A percentile compares a stretch with the other conserved stretches of the same genome.
Conservation (phyloP, 2,113 vertebrate species). For the Mesembrinibis cayennensis region DNA sequence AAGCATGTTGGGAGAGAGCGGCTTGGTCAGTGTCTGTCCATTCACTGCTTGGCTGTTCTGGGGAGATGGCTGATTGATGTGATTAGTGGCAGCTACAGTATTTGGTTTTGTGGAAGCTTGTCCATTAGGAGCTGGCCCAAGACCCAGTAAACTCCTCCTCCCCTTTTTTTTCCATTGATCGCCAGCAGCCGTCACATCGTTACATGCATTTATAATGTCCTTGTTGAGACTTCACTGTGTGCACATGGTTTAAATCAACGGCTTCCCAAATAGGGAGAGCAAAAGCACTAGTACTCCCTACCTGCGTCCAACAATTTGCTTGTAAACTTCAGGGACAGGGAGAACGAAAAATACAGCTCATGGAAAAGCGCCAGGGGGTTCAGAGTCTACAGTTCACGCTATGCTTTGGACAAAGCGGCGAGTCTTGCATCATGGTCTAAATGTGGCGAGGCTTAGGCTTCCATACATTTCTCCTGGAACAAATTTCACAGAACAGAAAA, state of each 20-base stretch:
- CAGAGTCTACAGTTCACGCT: not conserved
- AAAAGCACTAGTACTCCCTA: slow-evolving; percentile 6
- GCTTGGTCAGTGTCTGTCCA: not conserved
- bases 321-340: slow-evolving; percentile 29
- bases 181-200: slow-evolving; percentile 18
- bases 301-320: slow-evolving; percentile 1
- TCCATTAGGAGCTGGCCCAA: slow-evolving; percentile 34
- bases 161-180: not conserved
- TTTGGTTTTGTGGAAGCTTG: slow-evolving; percentile 29
- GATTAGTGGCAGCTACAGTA: slow-evolving; percentile 40
- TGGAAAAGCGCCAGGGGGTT: not conserved
- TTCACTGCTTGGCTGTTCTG: not conserved
- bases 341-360: not conserved
- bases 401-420: not conserved
- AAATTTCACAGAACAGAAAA: not conserved
- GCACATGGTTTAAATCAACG: slow-evolving; percentile 61
- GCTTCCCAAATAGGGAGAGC: not conserved
- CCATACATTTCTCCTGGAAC: not conserved
- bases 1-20: not conserved
- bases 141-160: slow-evolving; percentile 1
- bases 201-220: slow-evolving; percentile 41
- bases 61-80: not conserved
- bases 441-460: not conserved
- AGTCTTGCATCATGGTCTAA: not conserved
- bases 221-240: slow-evolving; percentile 26